A percentile compares a stretch with the other conserved stretches of the same genome.
Conservation (phyloP, 2,797 vertebrate species). For the Ptychadena robeensis region DNA sequence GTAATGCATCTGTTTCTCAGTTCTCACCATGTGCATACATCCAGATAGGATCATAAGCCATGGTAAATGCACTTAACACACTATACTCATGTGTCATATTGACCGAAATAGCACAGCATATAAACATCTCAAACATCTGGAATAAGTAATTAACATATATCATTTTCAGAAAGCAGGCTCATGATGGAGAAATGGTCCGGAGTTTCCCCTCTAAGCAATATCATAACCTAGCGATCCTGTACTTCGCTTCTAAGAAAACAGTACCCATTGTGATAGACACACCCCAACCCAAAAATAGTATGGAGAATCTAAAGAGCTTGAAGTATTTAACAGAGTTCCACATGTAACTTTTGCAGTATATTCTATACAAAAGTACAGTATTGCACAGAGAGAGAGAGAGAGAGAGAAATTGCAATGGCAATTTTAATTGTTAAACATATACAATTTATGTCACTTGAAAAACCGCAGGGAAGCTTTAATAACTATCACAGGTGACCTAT, state of each 20-base stretch:
- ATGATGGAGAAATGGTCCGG: neutral
- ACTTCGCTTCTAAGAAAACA: neutral
- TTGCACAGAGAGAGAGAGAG: too few species aligned
- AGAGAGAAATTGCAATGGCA: too few species aligned
- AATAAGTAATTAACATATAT: neutral
- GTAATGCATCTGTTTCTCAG: neutral
- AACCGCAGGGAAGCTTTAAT: too few species aligned
- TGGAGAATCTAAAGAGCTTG: too few species aligned
- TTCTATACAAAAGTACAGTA: too few species aligned
- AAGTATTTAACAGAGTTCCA: too few species aligned
- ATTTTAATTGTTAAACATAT: too few species aligned
- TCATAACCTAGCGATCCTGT: neutral
- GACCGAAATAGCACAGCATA: neutral
- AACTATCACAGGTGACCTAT: too few species aligned
- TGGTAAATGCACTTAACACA: neutral
- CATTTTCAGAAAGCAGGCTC: neutral
- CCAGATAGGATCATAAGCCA: neutral
- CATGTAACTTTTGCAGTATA: too few species aligned
- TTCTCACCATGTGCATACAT: neutral
- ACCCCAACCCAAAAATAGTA: too few species aligned
- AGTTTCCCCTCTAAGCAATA: neutral
- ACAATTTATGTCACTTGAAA: too few species aligned
- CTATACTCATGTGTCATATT: neutral
- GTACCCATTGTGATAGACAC: too few species aligned
- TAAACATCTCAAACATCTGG: neutral